These are phyloP conservation scores for Anguilla megastoma DNA, from an alignment of 2,797 vertebrate genomes.

Conservation along the genomic window DNA sequence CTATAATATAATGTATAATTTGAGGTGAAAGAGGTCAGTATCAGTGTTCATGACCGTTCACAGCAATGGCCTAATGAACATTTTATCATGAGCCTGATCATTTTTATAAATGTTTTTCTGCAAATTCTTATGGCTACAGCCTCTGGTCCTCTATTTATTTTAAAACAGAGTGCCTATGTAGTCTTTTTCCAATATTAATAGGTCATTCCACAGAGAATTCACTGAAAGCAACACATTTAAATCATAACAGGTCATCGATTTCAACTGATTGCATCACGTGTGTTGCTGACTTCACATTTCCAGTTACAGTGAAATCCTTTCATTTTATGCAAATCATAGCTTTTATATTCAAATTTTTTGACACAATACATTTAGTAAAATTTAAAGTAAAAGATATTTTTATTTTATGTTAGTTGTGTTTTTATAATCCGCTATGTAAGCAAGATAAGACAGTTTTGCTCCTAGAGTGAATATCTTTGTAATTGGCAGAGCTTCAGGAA, in stretches of 20 bases:
- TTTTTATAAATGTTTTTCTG: background rate
- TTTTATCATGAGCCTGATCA: background rate
- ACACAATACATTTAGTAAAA: background rate
- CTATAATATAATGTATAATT: too few relatives aligned
- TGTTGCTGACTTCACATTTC: conserved; percentile 9
- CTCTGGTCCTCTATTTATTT: background rate
- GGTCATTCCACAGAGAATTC: background rate
- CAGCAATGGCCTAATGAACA: background rate
- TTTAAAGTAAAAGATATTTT: background rate
- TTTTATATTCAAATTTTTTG: background rate
- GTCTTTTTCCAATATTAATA: background rate
- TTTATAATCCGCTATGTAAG: too few relatives aligned
- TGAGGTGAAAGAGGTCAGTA: too few relatives aligned
- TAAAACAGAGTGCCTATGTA: background rate
- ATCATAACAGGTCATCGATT: background rate
- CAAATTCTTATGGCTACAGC: background rate
- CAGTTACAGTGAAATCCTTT: background rate
- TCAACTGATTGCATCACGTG: background rate
- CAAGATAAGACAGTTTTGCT: too few relatives aligned
- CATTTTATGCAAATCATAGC: background rate
- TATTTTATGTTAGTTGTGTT: too few relatives aligned
- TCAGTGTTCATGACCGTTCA: too few relatives aligned
- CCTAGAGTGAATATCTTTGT: too few relatives aligned
- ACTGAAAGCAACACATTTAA: background rate
- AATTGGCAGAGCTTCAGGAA: too few relatives aligned